phyloP scores from a whole-genome alignment of 2,888 invertebrate genomes.

The Leucophora obtusa region DNA sequence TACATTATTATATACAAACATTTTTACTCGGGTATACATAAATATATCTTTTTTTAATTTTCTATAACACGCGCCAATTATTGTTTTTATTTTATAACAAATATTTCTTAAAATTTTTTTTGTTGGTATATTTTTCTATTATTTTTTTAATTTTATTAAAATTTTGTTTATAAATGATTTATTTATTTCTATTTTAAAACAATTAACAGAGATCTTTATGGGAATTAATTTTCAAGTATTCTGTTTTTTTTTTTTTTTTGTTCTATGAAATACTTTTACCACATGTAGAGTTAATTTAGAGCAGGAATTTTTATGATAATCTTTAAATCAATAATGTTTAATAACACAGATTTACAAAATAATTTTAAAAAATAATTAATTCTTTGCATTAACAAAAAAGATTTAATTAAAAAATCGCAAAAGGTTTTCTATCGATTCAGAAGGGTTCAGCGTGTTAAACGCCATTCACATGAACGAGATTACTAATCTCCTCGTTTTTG shows the following conservation, averaged over 20 bases:
- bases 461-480: no score
- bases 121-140: neutral
- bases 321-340: no score
- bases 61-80: slow-evolving; percentile 24
- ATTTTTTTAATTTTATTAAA: slow-evolving; percentile 21
- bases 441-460: no score
- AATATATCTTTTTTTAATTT: slow-evolving; percentile 7
- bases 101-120: neutral
- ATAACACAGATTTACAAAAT: no score
- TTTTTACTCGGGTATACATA: no score
- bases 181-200: slow-evolving; percentile 13
- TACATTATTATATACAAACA: no score
- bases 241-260: neutral
- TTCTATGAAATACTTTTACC: neutral
- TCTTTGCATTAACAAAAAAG: no score
- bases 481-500: no score
- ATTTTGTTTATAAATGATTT: slow-evolving; percentile 34
- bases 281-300: slow-evolving; percentile 24
- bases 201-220: slow-evolving; percentile 25
- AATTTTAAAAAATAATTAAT: no score
- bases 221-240: neutral
- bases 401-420: no score
- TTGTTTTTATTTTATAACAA: no score
- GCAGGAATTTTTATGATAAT: slow-evolving; percentile 28
- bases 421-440: no score